A percentile compares a stretch with the other conserved stretches of the same genome.
These are phyloP conservation scores for Chelonia mydas DNA, from an alignment of 2,797 vertebrate species.

Conservation along the genomic window DNA sequence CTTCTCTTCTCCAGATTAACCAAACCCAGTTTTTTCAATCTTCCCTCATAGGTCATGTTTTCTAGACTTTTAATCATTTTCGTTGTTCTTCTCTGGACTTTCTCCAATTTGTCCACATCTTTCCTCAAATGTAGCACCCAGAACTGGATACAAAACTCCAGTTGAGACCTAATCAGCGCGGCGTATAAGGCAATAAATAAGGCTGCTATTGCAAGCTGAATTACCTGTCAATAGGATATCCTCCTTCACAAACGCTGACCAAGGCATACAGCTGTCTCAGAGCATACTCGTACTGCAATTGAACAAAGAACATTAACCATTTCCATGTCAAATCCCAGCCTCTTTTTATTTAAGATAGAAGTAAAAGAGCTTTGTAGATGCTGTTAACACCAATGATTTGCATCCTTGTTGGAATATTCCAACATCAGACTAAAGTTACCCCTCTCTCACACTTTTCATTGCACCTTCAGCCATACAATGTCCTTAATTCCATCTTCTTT, in stretches of 20 bases:
- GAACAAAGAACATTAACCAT: background rate
- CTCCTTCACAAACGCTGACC: conserved; percentile 92
- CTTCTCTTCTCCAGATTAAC: too few species aligned
- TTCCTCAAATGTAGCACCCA: too few species aligned
- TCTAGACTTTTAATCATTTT: too few species aligned
- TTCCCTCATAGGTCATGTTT: too few species aligned
- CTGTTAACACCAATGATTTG: background rate
- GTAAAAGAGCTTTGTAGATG: conserved; percentile 1
- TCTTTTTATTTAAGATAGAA: background rate
- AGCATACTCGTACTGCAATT: conserved; percentile 92
- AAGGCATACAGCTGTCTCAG: conserved; percentile 92
- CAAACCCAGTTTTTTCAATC: too few species aligned
- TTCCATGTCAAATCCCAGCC: background rate
- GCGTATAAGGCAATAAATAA: background rate
- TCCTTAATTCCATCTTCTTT: background rate
- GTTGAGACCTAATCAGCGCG: too few species aligned
- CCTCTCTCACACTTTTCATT: background rate
- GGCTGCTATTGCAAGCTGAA: background rate
- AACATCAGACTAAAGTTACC: background rate
- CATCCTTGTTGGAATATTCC: background rate
- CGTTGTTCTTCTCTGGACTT: too few species aligned
- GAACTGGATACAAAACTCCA: too few species aligned
- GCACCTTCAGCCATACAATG: background rate
- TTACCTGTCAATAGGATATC: conserved; percentile 88
- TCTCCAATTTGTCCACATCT: too few species aligned